phyloP scores from a whole-genome alignment of 2,888 invertebrate genomes.

The Strigamia transsilvanica region DNA sequence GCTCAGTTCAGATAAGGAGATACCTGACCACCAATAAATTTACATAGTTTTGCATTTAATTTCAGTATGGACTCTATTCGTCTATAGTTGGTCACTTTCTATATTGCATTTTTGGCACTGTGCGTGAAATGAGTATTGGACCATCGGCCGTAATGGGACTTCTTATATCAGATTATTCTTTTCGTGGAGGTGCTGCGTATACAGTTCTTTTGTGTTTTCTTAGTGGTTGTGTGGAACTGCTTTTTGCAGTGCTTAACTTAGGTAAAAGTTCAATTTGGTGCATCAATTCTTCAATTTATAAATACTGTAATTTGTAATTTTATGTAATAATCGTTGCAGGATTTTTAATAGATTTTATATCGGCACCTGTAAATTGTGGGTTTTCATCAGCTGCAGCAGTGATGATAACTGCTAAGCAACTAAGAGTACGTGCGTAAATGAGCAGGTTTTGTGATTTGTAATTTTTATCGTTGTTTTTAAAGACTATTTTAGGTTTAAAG shows the following conservation, averaged over 20 bases:
- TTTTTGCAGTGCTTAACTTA: constrained; percentile 60
- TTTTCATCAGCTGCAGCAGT: constrained; percentile 86
- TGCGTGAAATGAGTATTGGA: constrained; percentile 66
- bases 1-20: too few species aligned
- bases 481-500: constrained; percentile 5
- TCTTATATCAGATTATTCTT: constrained; percentile 63
- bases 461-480: not conserved
- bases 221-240: constrained; percentile 59
- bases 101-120: constrained; percentile 66
- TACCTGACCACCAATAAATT: too few species aligned
- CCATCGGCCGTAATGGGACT: constrained; percentile 68
- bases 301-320: not conserved
- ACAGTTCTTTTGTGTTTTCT: constrained; percentile 60
- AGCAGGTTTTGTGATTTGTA: too few species aligned
- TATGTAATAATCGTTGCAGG: constrained; percentile 68
- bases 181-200: constrained; percentile 62
- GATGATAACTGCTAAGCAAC: constrained; percentile 81
- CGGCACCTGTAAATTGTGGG: constrained; percentile 82
- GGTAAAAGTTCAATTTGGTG: constrained; percentile 56
- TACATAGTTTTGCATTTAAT: constrained; percentile 30
- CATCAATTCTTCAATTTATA: not conserved
- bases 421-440: not conserved
- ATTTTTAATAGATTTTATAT: constrained; percentile 84
- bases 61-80: constrained; percentile 67
- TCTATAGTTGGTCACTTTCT: constrained; percentile 67